These are phyloP conservation scores for Dasypus novemcinctus DNA, from an alignment of 2,113 vertebrate species.

Conservation along the genomic window DNA sequence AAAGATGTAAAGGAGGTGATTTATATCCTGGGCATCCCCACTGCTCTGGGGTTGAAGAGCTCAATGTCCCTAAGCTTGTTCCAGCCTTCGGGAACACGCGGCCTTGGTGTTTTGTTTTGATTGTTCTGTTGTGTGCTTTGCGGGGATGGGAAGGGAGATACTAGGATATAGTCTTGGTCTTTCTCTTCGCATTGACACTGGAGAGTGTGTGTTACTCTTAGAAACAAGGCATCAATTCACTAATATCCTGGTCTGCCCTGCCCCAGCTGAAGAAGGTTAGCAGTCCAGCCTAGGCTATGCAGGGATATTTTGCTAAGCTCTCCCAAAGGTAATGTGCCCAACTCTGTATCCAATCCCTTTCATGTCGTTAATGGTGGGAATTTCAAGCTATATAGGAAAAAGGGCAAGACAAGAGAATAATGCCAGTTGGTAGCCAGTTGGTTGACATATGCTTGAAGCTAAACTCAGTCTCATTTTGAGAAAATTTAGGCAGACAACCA, in stretches of 20 bases:
- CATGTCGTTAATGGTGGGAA: background rate
- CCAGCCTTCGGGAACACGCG: background rate
- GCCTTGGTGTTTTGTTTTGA: background rate
- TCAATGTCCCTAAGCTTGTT: background rate
- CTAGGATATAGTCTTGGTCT: background rate
- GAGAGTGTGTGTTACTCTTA: background rate
- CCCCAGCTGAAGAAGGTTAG: background rate
- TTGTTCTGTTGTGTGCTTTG: background rate
- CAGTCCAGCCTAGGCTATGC: background rate
- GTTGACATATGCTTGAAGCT: background rate
- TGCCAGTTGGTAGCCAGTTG: background rate
- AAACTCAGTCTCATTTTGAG: slow-evolving; percentile 29
- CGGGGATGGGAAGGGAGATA: background rate
- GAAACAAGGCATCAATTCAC: background rate
- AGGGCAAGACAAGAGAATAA: background rate
- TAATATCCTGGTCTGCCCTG: background rate
- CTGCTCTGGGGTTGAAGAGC: background rate
- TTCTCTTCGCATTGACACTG: background rate
- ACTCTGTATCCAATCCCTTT: background rate
- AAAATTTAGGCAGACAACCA: background rate
- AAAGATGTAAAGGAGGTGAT: background rate
- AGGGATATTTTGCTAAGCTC: background rate
- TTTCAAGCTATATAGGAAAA: background rate
- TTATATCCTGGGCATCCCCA: background rate
- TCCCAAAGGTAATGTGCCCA: background rate